phyloP scores from a whole-genome alignment of 2,888 invertebrate genomes.

The Slavum lentiscoides region DNA sequence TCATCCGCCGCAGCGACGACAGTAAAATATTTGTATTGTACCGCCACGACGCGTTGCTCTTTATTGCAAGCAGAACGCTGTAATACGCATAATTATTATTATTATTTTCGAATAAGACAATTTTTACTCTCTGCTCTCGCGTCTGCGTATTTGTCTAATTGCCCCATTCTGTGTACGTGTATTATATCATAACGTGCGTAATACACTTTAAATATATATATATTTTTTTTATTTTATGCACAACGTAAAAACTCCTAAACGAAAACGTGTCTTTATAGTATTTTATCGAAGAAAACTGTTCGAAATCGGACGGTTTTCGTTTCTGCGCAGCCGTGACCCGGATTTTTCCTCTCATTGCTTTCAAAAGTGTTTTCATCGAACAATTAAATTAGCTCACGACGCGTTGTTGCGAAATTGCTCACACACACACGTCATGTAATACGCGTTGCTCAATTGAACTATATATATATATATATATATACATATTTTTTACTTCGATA shows the following conservation, averaged over 20 bases:
- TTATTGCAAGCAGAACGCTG: no score
- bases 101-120: neutral
- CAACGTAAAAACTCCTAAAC: neutral
- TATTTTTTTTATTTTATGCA: neutral
- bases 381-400: slow-evolving; percentile 33
- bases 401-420: slow-evolving; percentile 4
- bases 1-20: no score
- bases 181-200: no score
- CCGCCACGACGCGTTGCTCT: no score
- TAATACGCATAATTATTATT: no score
- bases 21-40: no score
- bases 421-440: neutral
- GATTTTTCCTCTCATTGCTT: slow-evolving; percentile 31
- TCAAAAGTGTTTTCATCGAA: slow-evolving; percentile 7
- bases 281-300: neutral
- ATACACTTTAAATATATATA: neutral
- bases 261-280: neutral
- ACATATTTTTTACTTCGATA: neutral
- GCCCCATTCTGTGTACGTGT: neutral
- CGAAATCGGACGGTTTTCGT: neutral
- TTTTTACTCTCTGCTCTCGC: neutral
- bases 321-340: neutral
- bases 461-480: neutral
- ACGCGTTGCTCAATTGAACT: neutral
- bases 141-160: neutral